Evolutionary conservation across 92 coral and sea anemone species (phyloP), one percentile per base, ranked within the genome.

Genomic region (Siderastrea siderea): DNA sequence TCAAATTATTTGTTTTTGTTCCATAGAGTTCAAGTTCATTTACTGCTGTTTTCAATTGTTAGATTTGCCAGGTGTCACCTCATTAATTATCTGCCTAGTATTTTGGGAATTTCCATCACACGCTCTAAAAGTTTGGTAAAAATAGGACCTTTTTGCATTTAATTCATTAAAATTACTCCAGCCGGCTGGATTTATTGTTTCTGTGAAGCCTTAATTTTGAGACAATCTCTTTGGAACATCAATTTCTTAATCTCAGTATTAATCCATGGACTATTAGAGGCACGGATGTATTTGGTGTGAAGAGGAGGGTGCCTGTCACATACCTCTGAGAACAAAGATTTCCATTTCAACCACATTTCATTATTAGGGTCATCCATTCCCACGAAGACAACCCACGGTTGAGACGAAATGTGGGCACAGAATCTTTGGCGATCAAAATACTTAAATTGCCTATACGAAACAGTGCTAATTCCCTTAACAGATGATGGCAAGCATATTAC

Each of bases 401-500:
- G 80, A 38, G 65, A 47, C 66, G 53, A 75, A 15, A 75, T 75
- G 80, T 75, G 50, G 3, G 80, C 3, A 8, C 82, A 68, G 73
- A 87, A 87, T 43, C 44, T 49, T 1, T 16, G 9, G 47, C 76
- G 7, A 48, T 81, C 60, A 53, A 87, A 87, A 65, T 87, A 17
- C 46, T 87, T 80, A 81, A 87, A 87, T 38, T 80, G 82, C 59
- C 91, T 80, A 54, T 73, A 80, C 53, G 68, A 59, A 12, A 87
- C 86, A 53, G 66, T 53, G 5, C 48, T 75, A 75, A 15, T 52
- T 75, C 50, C 80, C 65, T 54, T 75, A 13, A 55, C 49, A 85
- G 73, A 53, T 8, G 59, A 60, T 2, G 75, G 65, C 38, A n/a
- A 62, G 71, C 49, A 59, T n/a, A 57, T 84, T 84, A 75, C 82